phyloP scores from a whole-genome alignment of 2,797 vertebrate species.

The Chrysolophus pictus region DNA sequence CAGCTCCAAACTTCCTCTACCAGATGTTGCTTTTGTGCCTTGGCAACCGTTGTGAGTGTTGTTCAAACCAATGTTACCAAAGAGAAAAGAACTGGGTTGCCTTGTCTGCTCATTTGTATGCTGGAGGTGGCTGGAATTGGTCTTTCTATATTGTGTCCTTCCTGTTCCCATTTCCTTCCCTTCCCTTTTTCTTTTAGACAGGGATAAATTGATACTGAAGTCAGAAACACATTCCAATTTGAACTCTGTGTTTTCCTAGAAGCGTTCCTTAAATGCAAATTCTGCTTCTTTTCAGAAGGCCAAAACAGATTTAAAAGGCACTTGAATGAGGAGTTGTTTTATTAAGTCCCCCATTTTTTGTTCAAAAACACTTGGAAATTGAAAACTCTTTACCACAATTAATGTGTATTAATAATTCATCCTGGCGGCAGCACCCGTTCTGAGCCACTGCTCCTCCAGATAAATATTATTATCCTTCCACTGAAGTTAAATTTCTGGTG shows the following conservation, averaged over 20 bases:
- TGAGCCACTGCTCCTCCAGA: slow-evolving; percentile 9
- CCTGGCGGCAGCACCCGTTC: slow-evolving; percentile 36
- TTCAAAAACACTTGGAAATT: slow-evolving; percentile 23
- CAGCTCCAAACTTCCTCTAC: not conserved
- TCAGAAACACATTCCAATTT: not conserved
- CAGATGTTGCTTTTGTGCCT: slow-evolving; percentile 41
- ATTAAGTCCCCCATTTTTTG: not conserved
- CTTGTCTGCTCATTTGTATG: not conserved
- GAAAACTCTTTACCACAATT: slow-evolving; percentile 44
- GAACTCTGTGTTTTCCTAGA: slow-evolving; percentile 1
- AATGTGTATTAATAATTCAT: slow-evolving; percentile 58
- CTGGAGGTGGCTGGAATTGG: not conserved
- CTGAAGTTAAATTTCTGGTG: slow-evolving; percentile 17
- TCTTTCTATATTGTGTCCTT: not conserved
- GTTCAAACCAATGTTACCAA: not conserved
- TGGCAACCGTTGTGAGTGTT: not conserved
- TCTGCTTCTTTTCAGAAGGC: slow-evolving; percentile 1
- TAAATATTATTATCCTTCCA: slow-evolving; percentile 47
- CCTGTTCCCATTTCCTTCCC: not conserved
- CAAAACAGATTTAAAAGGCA: not conserved
- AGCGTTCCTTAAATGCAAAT: not conserved
- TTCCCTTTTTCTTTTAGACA: not conserved
- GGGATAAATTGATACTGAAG: not conserved
- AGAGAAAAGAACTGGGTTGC: not conserved
- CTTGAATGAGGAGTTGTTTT: not conserved